Percentiles rank a stretch among this genome's conserved stretches.
phyloP scores from a whole-genome alignment of 1,140 invertebrate genomes.

The Wasmannia auropunctata region DNA sequence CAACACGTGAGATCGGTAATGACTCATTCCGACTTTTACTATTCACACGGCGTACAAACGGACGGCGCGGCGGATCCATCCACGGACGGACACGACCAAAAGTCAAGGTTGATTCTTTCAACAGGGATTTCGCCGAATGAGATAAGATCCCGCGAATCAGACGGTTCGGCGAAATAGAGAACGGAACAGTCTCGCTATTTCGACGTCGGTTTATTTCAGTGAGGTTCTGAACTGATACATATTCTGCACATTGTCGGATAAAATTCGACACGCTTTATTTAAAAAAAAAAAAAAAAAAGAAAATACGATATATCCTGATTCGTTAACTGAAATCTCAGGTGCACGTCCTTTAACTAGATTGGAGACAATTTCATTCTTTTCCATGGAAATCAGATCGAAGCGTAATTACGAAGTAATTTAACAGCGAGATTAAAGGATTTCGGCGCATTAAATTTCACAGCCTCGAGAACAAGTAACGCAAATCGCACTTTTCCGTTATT shows the following conservation, averaged over 20 bases:
- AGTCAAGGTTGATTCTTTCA: conserved; percentile 43
- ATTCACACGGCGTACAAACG: conserved; percentile 22
- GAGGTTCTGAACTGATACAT: neutral
- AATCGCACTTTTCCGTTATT: neutral
- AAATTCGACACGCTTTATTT: neutral
- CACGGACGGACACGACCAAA: neutral
- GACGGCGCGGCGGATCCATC: neutral
- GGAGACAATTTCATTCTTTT: neutral
- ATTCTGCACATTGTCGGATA: neutral
- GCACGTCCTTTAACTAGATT: neutral
- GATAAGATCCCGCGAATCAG: neutral
- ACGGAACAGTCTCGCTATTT: neutral
- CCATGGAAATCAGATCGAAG: neutral
- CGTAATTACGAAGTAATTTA: neutral
- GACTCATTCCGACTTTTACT: conserved; percentile 43
- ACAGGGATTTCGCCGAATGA: conserved; percentile 17
- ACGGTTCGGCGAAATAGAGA: neutral
- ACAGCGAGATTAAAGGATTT: neutral
- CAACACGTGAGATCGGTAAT: conserved; percentile 7
- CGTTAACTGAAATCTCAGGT: neutral
- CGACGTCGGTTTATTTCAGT: neutral
- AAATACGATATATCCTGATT: neutral
- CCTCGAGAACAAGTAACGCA: neutral
- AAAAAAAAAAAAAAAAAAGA: neutral
- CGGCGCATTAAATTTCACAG: neutral